These are phyloP conservation scores for Hypselothyrea guttata DNA, from an alignment of 2,888 invertebrate genomes.

Conservation along the genomic window DNA sequence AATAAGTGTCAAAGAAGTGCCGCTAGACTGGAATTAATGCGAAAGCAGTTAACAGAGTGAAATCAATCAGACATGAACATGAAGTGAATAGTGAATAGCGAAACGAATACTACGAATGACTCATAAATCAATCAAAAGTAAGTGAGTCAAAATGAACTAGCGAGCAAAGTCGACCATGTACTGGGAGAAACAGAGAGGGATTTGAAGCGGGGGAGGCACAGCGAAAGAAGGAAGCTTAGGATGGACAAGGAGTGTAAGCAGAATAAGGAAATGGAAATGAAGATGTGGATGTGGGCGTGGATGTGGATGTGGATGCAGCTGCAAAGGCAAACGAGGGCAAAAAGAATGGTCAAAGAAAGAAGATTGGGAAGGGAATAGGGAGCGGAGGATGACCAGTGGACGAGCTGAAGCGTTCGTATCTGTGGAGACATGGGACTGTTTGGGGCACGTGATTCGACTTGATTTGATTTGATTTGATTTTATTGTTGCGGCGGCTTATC, in stretches of 20 bases:
- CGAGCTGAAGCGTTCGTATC: background rate
- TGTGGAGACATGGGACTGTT: slow-evolving; percentile 3
- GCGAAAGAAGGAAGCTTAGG: too few relatives aligned
- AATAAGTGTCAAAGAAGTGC: too few relatives aligned
- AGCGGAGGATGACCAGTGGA: background rate
- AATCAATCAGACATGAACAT: background rate
- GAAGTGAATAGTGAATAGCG: background rate
- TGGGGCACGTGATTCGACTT: slow-evolving; percentile 46
- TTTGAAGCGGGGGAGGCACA: too few relatives aligned
- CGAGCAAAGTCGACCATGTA: too few relatives aligned
- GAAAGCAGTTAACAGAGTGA: too few relatives aligned
- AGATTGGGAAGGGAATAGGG: background rate
- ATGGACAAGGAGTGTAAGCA: too few relatives aligned
- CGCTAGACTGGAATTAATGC: too few relatives aligned
- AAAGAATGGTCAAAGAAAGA: too few relatives aligned
- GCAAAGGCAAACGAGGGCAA: background rate
- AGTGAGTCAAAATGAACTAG: background rate
- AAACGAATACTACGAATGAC: slow-evolving; percentile 31
- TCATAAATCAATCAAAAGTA: slow-evolving; percentile 48
- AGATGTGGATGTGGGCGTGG: too few relatives aligned
- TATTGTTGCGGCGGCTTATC: slow-evolving; percentile 73
- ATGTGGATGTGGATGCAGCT: too few relatives aligned
- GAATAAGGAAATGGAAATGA: background rate
- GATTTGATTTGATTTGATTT: slow-evolving; percentile 60
- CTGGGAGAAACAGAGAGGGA: too few relatives aligned